phyloP scores from a whole-genome alignment of 30 jellyfish, hydroid and myxozoan genomes.

The Sanderia malayensis region DNA sequence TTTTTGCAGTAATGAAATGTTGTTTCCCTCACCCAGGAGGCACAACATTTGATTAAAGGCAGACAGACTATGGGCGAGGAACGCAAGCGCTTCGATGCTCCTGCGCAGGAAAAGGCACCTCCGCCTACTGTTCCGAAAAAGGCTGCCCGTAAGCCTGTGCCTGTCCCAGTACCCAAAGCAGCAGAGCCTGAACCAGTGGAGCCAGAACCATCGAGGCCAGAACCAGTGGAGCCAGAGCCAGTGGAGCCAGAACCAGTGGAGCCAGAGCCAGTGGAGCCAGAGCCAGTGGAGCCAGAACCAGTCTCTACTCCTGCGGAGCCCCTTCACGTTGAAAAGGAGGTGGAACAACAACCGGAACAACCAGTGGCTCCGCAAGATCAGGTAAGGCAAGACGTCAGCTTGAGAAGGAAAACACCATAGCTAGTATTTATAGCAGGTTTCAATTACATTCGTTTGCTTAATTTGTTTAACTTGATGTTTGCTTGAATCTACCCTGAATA shows the following conservation, averaged over 20 bases:
- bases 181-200: background rate
- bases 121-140: constrained; percentile 31
- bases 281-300: background rate
- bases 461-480: too few species aligned
- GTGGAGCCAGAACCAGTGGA: constrained; percentile 18
- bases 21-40: constrained; percentile 35
- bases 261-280: background rate
- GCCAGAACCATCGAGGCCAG: constrained; percentile 1
- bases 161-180: constrained; percentile 2
- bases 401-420: too few species aligned
- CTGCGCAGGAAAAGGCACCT: constrained; percentile 22
- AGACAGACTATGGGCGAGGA: constrained; percentile 45
- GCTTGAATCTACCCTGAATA: too few species aligned
- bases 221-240: constrained; percentile 10
- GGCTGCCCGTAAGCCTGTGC: constrained; percentile 16
- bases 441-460: too few species aligned
- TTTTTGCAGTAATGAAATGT: too few species aligned
- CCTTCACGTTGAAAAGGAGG: background rate
- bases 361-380: background rate
- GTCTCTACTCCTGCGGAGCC: background rate
- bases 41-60: constrained; percentile 21
- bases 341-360: background rate
- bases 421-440: too few species aligned
- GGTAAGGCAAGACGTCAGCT: too few species aligned
- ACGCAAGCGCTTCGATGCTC: constrained; percentile 30